These are phyloP conservation scores for Rhopilema esculentum DNA, from an alignment of 30 jellyfish, hydroid and myxozoan species.

Conservation along the genomic window DNA sequence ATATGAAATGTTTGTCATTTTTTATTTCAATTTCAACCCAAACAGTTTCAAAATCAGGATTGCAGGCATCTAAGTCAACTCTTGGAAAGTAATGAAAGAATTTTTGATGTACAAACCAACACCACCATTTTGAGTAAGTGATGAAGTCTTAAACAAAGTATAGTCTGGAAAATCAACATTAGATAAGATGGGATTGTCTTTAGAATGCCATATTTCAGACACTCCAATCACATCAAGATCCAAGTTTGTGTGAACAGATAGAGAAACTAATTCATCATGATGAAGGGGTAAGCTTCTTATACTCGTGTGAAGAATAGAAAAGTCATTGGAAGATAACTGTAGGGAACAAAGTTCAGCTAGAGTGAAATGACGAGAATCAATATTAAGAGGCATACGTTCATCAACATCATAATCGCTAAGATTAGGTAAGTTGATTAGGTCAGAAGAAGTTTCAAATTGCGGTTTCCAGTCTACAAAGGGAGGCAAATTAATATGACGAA, in stretches of 20 bases:
- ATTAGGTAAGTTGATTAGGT: constrained; percentile 42
- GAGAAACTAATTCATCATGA: constrained; percentile 64
- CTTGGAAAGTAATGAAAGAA: constrained; percentile 33
- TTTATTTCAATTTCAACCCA: too few relatives aligned
- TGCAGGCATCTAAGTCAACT: constrained; percentile 45
- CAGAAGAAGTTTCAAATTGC: constrained; percentile 24
- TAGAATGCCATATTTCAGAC: constrained; percentile 59
- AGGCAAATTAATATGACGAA: constrained; percentile 36
- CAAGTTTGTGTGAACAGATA: constrained; percentile 42
- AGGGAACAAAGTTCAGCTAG: constrained; percentile 48
- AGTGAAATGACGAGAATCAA: constrained; percentile 55
- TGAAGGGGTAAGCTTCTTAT: constrained; percentile 55
- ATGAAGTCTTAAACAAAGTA: constrained; percentile 29
- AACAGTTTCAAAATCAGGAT: neutral
- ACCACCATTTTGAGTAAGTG: constrained; percentile 50
- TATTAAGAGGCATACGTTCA: constrained; percentile 50
- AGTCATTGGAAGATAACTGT: constrained; percentile 30
- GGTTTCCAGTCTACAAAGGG: constrained; percentile 33
- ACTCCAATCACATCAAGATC: constrained; percentile 54
- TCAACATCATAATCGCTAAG: constrained; percentile 61
- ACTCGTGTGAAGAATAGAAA: constrained; percentile 55
- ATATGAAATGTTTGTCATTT: neutral
- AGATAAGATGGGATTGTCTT: constrained; percentile 2
- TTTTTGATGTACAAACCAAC: constrained; percentile 56
- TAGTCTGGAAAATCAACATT: constrained; percentile 20